Evolutionary conservation across 23 tunicate species (phyloP).

Genomic region (Aplidium turbinatum): DNA sequence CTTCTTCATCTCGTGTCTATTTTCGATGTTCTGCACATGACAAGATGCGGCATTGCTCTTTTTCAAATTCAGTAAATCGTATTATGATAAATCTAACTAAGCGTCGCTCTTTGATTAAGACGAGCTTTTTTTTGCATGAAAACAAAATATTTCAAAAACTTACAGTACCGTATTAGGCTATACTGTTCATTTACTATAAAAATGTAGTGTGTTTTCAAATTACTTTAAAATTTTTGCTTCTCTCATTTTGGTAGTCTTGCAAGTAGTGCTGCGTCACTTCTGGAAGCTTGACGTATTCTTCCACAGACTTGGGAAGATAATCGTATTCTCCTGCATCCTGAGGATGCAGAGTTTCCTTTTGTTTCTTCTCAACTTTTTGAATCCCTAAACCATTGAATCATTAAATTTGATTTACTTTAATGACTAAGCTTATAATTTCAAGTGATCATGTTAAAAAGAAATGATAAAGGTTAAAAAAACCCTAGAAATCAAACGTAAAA

Average conservation of each 20-base stretch:
- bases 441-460: no score
- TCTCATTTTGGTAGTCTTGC: constrained; percentile 66
- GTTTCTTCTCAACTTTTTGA: constrained; percentile 18
- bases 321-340: constrained; percentile 22
- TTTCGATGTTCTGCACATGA: constrained; percentile 40
- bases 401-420: background rate
- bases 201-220: background rate
- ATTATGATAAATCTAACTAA: no score
- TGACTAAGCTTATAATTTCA: no score
- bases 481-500: no score
- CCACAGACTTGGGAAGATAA: constrained; percentile 42
- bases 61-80: no score
- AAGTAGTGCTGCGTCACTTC: constrained; percentile 52
- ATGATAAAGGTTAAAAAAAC: no score
- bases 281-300: constrained; percentile 37
- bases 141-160: no score
- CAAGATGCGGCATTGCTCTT: background rate
- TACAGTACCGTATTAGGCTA: no score
- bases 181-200: background rate
- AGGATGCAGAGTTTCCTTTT: constrained; percentile 11
- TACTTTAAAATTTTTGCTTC: constrained; percentile 68
- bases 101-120: no score
- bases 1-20: constrained; percentile 36
- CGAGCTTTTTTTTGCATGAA: no score
- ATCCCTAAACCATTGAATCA: background rate